Percentiles rank a stretch among this genome's conserved stretches.
Evolutionary conservation across 2,797 vertebrate genomes (phyloP).

Genomic region (Dendrocincla fuliginosa): DNA sequence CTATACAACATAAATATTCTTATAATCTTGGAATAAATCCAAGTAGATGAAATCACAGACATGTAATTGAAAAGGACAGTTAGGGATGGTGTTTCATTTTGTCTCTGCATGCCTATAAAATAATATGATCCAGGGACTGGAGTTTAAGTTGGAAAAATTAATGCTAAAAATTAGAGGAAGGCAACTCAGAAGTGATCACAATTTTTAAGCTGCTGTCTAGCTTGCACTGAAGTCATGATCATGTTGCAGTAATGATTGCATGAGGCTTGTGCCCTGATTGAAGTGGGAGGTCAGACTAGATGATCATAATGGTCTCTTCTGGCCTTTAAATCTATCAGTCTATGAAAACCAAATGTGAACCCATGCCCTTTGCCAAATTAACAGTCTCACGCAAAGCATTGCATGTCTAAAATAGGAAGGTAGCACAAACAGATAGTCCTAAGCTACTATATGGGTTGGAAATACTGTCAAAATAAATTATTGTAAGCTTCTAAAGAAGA

Average conservation of each 20-base stretch:
- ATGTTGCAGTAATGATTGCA: background rate
- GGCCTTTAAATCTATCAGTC: constrained; percentile 54
- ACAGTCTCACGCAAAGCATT: constrained; percentile 31
- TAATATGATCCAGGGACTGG: background rate
- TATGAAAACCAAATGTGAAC: constrained; percentile 70
- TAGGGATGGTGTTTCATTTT: constrained; percentile 53
- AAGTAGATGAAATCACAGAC: background rate
- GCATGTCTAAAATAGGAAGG: constrained; percentile 34
- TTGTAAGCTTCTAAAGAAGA: background rate
- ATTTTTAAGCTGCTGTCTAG: background rate
- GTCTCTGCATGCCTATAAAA: constrained; percentile 27
- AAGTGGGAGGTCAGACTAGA: constrained; percentile 42
- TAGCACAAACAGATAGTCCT: constrained; percentile 38
- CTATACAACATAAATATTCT: constrained; percentile 22
- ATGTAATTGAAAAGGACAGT: constrained; percentile 41
- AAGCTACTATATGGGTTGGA: constrained; percentile 14
- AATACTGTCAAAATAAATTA: constrained; percentile 53
- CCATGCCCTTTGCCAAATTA: constrained; percentile 60
- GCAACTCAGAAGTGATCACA: background rate
- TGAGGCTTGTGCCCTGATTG: constrained; percentile 32
- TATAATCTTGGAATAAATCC: background rate
- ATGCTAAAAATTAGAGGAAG: constrained; percentile 1
- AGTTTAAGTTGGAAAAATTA: constrained; percentile 5
- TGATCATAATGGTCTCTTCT: constrained; percentile 48
- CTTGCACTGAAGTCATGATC: background rate